These are phyloP conservation scores for Lepidurus packardi DNA, from an alignment of 1,140 invertebrate species.

Conservation along the genomic window DNA sequence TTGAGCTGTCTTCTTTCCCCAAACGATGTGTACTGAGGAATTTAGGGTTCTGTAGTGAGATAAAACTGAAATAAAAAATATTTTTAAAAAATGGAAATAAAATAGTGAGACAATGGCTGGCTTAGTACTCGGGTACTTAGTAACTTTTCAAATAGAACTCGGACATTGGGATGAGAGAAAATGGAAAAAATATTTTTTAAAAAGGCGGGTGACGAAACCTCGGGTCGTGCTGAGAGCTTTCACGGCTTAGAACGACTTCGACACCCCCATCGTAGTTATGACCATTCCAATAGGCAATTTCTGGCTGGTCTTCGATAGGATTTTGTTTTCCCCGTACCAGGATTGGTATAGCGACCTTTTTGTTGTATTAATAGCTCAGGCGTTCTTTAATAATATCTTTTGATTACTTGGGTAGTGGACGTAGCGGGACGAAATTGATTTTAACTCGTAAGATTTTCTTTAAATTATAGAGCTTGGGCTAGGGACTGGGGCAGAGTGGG, in stretches of 20 bases:
- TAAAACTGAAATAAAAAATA: no score
- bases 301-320: not conserved
- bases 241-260: not conserved
- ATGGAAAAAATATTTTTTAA: not conserved
- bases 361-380: not conserved
- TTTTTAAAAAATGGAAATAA: no score
- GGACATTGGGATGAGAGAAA: not conserved
- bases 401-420: not conserved
- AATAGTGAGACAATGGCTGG: no score
- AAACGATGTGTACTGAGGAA: not conserved
- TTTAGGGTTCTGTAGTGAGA: not conserved
- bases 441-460: no score
- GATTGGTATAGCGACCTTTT: not conserved
- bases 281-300: slow-evolving; percentile 13
- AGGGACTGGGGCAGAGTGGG: not conserved
- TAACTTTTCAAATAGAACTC: not conserved
- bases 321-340: not conserved
- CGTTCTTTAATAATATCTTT: not conserved
- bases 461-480: not conserved
- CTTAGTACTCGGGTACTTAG: no score
- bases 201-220: not conserved
- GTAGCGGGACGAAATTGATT: not conserved
- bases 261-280: not conserved
- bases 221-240: slow-evolving; percentile 5
- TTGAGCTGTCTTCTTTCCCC: not conserved